These are phyloP conservation scores for Acromyrmex echinatior DNA, from an alignment of 1,140 invertebrate genomes.

Conservation along the genomic window DNA sequence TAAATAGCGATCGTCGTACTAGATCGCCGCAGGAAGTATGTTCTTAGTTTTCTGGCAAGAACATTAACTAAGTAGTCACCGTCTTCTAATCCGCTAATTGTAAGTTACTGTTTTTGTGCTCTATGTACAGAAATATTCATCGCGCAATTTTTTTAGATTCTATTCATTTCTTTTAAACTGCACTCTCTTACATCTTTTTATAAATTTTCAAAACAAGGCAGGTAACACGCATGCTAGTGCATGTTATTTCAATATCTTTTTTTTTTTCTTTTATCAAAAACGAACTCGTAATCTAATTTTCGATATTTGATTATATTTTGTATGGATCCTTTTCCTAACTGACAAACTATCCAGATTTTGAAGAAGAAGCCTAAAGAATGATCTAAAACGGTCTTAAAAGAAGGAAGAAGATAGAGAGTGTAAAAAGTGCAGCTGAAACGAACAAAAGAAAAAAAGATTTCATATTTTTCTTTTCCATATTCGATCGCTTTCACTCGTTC, in stretches of 20 bases:
- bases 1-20: constrained; percentile 40
- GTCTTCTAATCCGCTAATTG: constrained; percentile 6
- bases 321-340: neutral
- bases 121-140: constrained; percentile 77
- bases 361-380: neutral
- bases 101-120: constrained; percentile 75
- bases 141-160: constrained; percentile 11
- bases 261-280: neutral
- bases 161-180: neutral
- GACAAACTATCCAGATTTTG: neutral
- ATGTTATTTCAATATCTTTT: neutral
- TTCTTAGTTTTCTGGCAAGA: constrained; percentile 12
- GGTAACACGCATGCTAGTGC: neutral
- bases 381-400: neutral
- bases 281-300: neutral
- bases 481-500: constrained; percentile 25
- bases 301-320: neutral
- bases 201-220: neutral
- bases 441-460: neutral
- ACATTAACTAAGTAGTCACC: constrained; percentile 43
- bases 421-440: constrained; percentile 37
- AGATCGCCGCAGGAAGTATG: neutral
- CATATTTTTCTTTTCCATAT: constrained; percentile 31
- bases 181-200: neutral
- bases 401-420: neutral